Conservation (phyloP, 2,113 vertebrate species). For the Sterna hirundo region DNA sequence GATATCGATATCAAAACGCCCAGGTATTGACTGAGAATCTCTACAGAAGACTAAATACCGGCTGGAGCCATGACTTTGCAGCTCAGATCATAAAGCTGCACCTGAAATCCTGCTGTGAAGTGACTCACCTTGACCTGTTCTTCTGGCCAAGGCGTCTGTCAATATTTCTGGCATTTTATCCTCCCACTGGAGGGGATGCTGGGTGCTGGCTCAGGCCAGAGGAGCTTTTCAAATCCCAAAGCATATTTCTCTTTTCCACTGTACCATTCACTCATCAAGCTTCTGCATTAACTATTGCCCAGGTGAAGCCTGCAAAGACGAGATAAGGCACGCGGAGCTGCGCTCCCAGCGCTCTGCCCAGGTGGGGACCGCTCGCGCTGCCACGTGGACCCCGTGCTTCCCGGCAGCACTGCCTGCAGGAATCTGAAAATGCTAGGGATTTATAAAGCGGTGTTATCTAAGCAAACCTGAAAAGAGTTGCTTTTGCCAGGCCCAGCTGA, state of each 20-base stretch:
- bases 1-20: neutral
- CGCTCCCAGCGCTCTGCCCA: neutral
- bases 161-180: neutral
- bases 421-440: neutral
- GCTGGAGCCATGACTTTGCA: neutral
- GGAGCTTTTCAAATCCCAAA: neutral
- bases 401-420: neutral
- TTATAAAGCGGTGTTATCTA: neutral
- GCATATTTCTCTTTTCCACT: neutral
- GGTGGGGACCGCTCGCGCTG: neutral
- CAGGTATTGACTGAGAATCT: neutral
- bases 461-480: neutral
- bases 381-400: fast-evolving
- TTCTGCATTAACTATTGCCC: neutral
- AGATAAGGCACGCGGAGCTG: neutral
- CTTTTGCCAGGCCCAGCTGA: neutral
- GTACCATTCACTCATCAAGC: neutral
- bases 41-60: neutral
- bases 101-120: neutral
- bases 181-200: neutral
- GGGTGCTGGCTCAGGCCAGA: neutral
- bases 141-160: neutral
- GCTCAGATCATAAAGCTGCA: neutral
- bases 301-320: neutral
- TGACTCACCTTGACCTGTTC: neutral